These are phyloP conservation scores for Ctenicera cuprea DNA, from an alignment of 2,888 invertebrate species.

Conservation along the genomic window DNA sequence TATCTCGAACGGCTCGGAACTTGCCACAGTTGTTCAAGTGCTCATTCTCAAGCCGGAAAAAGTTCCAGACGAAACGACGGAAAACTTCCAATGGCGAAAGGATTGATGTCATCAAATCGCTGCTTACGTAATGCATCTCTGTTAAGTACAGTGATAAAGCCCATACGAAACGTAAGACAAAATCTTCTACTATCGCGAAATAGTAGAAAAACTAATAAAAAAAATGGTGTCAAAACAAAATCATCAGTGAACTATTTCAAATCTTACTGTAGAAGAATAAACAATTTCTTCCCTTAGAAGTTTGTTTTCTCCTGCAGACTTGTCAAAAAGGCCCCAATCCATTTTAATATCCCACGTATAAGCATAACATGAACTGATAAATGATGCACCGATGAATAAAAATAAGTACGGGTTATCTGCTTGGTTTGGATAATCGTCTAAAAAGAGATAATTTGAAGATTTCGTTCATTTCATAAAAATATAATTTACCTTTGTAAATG, in stretches of 20 bases:
- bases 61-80: conserved; percentile 88
- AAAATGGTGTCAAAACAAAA: conserved; percentile 46
- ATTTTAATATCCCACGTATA: conserved; percentile 92
- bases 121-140: conserved; percentile 78
- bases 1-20: conserved; percentile 91
- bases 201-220: conserved; percentile 83
- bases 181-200: conserved; percentile 88
- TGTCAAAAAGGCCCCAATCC: conserved; percentile 91
- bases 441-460: conserved; percentile 55
- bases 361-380: conserved; percentile 86
- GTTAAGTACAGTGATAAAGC: conserved; percentile 82
- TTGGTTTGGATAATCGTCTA: conserved; percentile 72
- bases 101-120: conserved; percentile 81
- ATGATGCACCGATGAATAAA: conserved; percentile 81
- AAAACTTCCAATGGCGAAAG: conserved; percentile 82
- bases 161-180: conserved; percentile 87
- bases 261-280: conserved; percentile 82
- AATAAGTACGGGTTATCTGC: conserved; percentile 80
- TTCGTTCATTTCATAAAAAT: background rate
- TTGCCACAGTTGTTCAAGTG: conserved; percentile 93
- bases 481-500: conserved; percentile 65
- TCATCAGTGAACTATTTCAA: background rate
- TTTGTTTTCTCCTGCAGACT: conserved; percentile 83
- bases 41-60: conserved; percentile 92
- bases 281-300: conserved; percentile 87